Conservation (phyloP, 2,888 invertebrate genomes). For the Limnephilus rhombicus region DNA sequence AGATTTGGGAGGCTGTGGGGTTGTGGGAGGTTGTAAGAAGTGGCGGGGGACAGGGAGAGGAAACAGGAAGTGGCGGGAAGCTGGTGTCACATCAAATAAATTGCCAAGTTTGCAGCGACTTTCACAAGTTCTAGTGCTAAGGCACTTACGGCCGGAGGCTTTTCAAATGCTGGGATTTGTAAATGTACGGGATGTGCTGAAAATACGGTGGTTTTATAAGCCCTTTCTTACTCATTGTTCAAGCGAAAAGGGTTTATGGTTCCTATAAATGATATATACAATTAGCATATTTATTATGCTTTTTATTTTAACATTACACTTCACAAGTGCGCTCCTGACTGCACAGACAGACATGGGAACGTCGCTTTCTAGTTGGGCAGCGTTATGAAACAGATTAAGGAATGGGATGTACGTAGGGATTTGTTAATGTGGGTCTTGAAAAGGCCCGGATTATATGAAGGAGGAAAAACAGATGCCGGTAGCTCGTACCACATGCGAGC, state of each 20-base stretch:
- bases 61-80: conserved; percentile 36
- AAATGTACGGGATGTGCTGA: conserved; percentile 41
- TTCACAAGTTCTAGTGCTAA: conserved; percentile 50
- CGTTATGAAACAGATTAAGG: too few species aligned
- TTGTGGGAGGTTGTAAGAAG: not conserved
- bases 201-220: not conserved
- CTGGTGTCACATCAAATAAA: conserved; percentile 62
- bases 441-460: too few species aligned
- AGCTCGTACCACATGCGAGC: too few species aligned
- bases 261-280: not conserved
- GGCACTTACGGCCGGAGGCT: conserved; percentile 45
- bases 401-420: too few species aligned
- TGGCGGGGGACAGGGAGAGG: not conserved
- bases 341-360: too few species aligned
- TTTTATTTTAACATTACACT: too few species aligned
- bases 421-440: too few species aligned
- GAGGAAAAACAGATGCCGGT: too few species aligned
- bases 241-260: not conserved
- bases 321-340: too few species aligned
- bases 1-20: conserved; percentile 17
- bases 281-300: not conserved
- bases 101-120: conserved; percentile 60
- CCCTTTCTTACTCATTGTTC: not conserved
- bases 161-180: conserved; percentile 46
- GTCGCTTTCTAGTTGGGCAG: too few species aligned